These are phyloP conservation scores for Helleia helle DNA, from an alignment of 2,888 invertebrate genomes.

Conservation along the genomic window DNA sequence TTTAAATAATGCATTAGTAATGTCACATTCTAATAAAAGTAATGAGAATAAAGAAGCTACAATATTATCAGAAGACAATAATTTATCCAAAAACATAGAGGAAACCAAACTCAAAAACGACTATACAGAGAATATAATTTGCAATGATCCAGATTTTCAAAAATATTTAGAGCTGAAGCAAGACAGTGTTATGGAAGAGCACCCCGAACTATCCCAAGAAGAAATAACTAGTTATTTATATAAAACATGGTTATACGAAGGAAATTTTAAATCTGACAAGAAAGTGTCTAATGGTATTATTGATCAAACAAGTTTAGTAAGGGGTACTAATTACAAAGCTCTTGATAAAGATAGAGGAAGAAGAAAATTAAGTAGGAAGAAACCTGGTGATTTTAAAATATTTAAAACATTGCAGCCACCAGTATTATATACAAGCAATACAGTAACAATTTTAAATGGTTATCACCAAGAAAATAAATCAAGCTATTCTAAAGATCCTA, in stretches of 20 bases:
- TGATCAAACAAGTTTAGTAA: neutral
- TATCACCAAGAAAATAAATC: neutral
- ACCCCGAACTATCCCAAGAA: neutral
- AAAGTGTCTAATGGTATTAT: constrained; percentile 15
- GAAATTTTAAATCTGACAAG: constrained; percentile 40
- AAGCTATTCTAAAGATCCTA: too few species aligned
- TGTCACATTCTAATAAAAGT: too few species aligned
- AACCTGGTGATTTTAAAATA: neutral
- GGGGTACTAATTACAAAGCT: constrained; percentile 19
- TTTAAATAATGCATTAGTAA: too few species aligned
- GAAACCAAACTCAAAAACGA: neutral
- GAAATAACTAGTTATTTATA: constrained; percentile 3
- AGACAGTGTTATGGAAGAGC: constrained; percentile 1
- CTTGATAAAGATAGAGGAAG: constrained; percentile 21
- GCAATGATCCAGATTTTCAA: neutral
- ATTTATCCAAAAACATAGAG: neutral
- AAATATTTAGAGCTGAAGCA: constrained; percentile 8
- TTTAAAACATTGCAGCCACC: neutral
- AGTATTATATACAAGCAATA: neutral
- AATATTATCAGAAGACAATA: neutral
- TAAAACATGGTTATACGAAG: constrained; percentile 43
- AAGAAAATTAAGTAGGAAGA: neutral
- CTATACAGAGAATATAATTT: neutral
- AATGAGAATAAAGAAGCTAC: too few species aligned
- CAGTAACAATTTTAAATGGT: neutral